phyloP scores from a whole-genome alignment of 2,797 vertebrate genomes.

The Bradypus variegatus region DNA sequence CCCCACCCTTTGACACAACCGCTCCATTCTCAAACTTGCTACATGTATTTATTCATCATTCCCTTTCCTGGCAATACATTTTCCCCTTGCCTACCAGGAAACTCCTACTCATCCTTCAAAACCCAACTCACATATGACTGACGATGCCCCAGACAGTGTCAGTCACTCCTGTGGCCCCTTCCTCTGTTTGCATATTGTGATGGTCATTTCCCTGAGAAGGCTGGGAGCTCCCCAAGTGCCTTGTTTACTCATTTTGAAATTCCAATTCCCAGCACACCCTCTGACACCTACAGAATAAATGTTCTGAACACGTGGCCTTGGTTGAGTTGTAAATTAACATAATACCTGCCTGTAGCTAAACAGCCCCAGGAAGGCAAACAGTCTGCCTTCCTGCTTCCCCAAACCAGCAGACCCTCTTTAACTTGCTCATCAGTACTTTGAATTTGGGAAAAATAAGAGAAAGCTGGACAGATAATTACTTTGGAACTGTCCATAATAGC shows the following conservation, averaged over 20 bases:
- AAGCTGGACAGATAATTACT: not conserved
- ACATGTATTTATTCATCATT: not conserved
- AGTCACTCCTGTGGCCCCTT: not conserved
- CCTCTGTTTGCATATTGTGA: not conserved
- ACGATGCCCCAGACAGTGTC: not conserved
- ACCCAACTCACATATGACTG: not conserved
- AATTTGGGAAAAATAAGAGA: not conserved
- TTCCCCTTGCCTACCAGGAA: not conserved
- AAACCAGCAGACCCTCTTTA: not conserved
- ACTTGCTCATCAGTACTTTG: not conserved
- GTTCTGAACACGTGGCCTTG: not conserved
- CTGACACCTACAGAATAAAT: not conserved
- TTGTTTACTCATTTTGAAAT: not conserved
- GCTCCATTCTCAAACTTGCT: not conserved
- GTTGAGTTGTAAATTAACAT: too few species aligned
- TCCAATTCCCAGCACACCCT: not conserved
- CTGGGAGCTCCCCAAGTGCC: not conserved
- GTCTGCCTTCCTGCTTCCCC: not conserved
- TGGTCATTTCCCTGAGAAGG: not conserved
- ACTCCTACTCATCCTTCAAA: not conserved
- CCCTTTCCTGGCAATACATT: not conserved
- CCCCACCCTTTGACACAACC: too few species aligned
- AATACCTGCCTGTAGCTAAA: not conserved
- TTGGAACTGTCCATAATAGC: too few species aligned
- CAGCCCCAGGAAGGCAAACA: not conserved